Conservation (phyloP, 2,888 invertebrate species). For the Drosophila colorata region DNA sequence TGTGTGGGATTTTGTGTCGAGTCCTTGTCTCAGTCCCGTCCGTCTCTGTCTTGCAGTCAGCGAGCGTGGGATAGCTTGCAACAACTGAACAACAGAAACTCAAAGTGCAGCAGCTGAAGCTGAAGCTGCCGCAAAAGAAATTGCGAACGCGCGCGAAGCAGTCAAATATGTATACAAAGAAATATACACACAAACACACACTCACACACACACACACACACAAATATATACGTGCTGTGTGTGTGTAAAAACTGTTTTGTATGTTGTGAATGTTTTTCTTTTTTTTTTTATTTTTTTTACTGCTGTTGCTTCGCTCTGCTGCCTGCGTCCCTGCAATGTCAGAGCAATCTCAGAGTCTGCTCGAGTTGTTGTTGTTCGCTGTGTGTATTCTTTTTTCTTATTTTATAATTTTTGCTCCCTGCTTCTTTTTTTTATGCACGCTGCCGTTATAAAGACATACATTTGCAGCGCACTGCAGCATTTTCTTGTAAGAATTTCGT, state of each 20-base stretch:
- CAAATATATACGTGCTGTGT: conserved; percentile 7
- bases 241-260: conserved; percentile 63
- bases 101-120: conserved; percentile 72
- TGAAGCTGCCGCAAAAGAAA: conserved; percentile 70
- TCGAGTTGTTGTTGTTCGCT: conserved; percentile 37
- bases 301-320: conserved; percentile 40
- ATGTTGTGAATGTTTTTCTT: conserved; percentile 74
- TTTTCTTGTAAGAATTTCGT: conserved; percentile 74
- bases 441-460: conserved; percentile 78
- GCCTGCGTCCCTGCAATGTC: conserved; percentile 27
- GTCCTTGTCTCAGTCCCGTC: conserved; percentile 63
- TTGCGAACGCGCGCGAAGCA: conserved; percentile 76
- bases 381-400: conserved; percentile 35
- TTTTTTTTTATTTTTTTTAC: conserved; percentile 31
- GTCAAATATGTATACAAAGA: conserved; percentile 66
- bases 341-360: conserved; percentile 47
- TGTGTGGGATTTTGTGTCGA: conserved; percentile 19
- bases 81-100: conserved; percentile 74
- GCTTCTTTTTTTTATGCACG: conserved; percentile 72
- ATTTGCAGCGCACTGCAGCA: conserved; percentile 76
- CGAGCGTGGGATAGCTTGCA: conserved; percentile 76
- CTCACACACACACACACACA: conserved; percentile 21
- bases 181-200: conserved; percentile 50
- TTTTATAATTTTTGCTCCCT: conserved; percentile 73
- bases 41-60: conserved; percentile 71